Evolutionary conservation across 53 echinoderm and acorn worm species (phyloP).

Genomic region (Holothuria leucospilota): DNA sequence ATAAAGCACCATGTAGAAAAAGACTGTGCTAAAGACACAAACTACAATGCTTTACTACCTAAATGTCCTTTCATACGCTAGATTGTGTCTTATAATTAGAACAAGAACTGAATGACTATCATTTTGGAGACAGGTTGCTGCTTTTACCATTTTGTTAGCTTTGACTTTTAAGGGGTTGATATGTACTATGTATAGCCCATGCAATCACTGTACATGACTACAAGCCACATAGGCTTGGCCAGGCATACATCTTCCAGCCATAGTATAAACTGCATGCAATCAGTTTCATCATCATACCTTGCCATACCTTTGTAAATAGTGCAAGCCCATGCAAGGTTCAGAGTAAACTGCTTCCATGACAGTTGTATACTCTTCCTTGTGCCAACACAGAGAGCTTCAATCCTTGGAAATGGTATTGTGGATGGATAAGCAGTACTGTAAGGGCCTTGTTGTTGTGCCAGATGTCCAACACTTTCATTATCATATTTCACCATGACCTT

Average conservation of each 20-base stretch:
- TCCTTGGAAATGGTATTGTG: slow-evolving; percentile 21
- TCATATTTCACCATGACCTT: slow-evolving; percentile 1
- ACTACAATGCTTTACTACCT: too few relatives aligned
- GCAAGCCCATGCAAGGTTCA: slow-evolving; percentile 54
- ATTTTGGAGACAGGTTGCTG: not conserved
- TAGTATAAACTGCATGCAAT: slow-evolving; percentile 48
- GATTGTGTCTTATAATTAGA: too few relatives aligned
- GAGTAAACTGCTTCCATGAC: slow-evolving; percentile 44
- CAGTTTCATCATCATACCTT: slow-evolving; percentile 50
- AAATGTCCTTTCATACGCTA: too few relatives aligned
- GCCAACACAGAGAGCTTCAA: slow-evolving; percentile 4
- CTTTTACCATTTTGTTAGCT: slow-evolving; percentile 26
- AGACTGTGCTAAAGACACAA: too few relatives aligned
- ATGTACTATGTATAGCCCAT: slow-evolving; percentile 45
- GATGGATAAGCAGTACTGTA: slow-evolving; percentile 12
- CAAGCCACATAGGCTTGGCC: slow-evolving; percentile 60
- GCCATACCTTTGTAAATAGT: slow-evolving; percentile 67
- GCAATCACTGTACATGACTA: slow-evolving; percentile 37
- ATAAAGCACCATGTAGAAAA: too few relatives aligned
- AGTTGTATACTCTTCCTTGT: slow-evolving; percentile 22
- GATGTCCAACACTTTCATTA: slow-evolving; percentile 3
- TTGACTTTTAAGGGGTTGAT: slow-evolving; percentile 16
- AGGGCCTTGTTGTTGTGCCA: not conserved
- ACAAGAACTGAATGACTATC: too few relatives aligned
- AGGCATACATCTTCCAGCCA: slow-evolving; percentile 48